phyloP scores from a whole-genome alignment of 2,888 invertebrate genomes.

The Dryomyza anilis region DNA sequence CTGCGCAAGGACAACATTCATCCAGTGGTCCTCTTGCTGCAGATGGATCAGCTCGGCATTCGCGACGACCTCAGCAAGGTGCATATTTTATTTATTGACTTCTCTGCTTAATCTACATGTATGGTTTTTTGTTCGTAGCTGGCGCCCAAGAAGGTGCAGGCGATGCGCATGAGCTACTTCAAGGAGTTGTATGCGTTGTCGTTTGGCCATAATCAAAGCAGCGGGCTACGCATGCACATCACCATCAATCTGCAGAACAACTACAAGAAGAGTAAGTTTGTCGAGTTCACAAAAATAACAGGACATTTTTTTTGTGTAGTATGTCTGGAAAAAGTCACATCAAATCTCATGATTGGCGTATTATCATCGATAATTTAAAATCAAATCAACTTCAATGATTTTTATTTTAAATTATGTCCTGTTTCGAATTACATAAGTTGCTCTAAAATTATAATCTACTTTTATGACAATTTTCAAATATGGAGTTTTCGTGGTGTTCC shows the following conservation, averaged over 20 bases:
- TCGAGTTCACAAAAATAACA: too few relatives aligned
- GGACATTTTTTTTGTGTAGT: too few relatives aligned
- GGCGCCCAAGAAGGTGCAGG: constrained; percentile 25
- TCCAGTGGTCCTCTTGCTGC: constrained; percentile 47
- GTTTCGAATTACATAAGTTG: too few relatives aligned
- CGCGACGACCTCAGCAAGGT: constrained; percentile 11
- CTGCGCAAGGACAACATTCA: constrained; percentile 42
- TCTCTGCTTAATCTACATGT: constrained; percentile 11
- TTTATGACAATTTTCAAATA: too few relatives aligned
- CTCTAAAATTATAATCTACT: too few relatives aligned
- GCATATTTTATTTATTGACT: not conserved
- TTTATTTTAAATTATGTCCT: too few relatives aligned
- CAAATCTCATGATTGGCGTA: too few relatives aligned
- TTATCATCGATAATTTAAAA: too few relatives aligned
- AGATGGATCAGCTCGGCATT: constrained; percentile 33
- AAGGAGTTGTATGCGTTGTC: constrained; percentile 42
- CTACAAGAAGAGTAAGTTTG: constrained; percentile 51
- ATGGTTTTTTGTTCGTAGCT: constrained; percentile 4
- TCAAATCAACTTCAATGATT: too few relatives aligned
- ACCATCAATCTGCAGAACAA: constrained; percentile 53
- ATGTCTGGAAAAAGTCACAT: too few relatives aligned
- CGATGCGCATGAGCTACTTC: constrained; percentile 35
- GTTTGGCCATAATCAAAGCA: constrained; percentile 43
- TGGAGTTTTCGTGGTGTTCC: too few relatives aligned
- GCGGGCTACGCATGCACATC: constrained; percentile 50